Base-by-base conservation (phyloP, 1,140 invertebrate genomes). In the Liolophura sinensis region DNA sequence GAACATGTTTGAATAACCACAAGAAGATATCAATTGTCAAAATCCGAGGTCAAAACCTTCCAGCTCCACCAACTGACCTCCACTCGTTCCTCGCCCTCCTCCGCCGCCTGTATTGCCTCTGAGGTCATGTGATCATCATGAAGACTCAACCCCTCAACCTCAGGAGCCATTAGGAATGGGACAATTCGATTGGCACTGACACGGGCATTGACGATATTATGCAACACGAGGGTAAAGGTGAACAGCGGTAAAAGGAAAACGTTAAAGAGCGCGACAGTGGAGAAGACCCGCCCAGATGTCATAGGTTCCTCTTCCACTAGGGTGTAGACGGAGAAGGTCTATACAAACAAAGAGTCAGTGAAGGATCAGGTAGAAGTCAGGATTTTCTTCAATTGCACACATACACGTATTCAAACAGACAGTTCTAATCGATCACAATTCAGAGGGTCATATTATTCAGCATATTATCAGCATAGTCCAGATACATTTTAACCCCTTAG, bases 181-280 rank as follows among this genome's bases (percentile, higher is more conserved):
- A 83, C 65, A 18, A 87, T 73, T 55, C 86, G 66, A 40, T 79
- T 76, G 49, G 82, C 69, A 52, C 85, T 86, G 22, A 87, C 81
- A 18, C 73, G 94, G 0, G 95, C 93, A 85, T 97, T 95, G 11
- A 95, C 92, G 0, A 98, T 82, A 0, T 95, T 95, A 84, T 96
- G 97, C 1, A 98, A 84, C 9, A 98, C 95, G 93, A 96, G 97
- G 0, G 96, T 96, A 84, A 99, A 95, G 0, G 95, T 91, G 85
- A 98, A 98, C 31, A 99, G 85, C 1, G 97, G 96, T 31, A 89
- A 88, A 69, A 97, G 96, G 24, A 99, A 86, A 90, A 99, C 96
- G 78, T 97, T 96, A 49, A 99, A 90, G 49, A 99, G 83, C 0
- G 97, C 94, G 60, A 99, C 90, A 66, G 91, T 92, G 0, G 96